Base-by-base conservation (phyloP, 2,797 vertebrate genomes). In the Anableps anableps region DNA sequence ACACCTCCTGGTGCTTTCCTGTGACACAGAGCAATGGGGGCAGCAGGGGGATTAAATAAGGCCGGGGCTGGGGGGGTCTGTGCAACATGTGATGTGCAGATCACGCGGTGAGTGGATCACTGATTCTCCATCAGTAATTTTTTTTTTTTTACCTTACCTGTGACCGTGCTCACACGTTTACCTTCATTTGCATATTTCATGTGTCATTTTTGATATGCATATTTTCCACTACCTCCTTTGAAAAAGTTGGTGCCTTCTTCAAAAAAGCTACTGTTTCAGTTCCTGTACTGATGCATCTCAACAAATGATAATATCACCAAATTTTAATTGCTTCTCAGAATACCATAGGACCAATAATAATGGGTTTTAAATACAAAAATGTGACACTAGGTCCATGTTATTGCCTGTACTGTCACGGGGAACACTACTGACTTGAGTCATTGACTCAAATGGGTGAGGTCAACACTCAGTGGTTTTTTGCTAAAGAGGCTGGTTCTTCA, bases 61-160 rank as follows among this genome's bases (percentile, higher is more conserved):
- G 47, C 72, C 31, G 1, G 26, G 53, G 26, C 11, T 8, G 55
- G 72, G 74, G 78, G 45, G 80, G 75, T 17, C 48, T 70, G 78
- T 76, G 84, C 83, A 79, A 78, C 83, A 87, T 83, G 83, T 80
- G 87, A 90, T 72, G 76, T 85, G 79, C 17, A 79, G 77, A 82
- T 88, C 83, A 83, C 84, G 91, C 45, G 62, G 72, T 23, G 72
- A 81, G 66, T 16, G 74, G 81, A 74, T 78, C 26, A 11, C 72
- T 38, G 80, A 87, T 81, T 80, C 75, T 80, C 80, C 77, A 75
- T 58, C 78, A 78, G 80, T 79, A 81, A 84, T 53, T 26, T 10
- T 2, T 0, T n/a, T 4, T 31, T 84, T 80, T 86, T 77, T 78
- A 84, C 80, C 82, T 38, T 81, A 79, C 81, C 71, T 48, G 5